Evolutionary conservation across 1,140 invertebrate genomes (phyloP).

Genomic region (Diachasma alloeum): DNA sequence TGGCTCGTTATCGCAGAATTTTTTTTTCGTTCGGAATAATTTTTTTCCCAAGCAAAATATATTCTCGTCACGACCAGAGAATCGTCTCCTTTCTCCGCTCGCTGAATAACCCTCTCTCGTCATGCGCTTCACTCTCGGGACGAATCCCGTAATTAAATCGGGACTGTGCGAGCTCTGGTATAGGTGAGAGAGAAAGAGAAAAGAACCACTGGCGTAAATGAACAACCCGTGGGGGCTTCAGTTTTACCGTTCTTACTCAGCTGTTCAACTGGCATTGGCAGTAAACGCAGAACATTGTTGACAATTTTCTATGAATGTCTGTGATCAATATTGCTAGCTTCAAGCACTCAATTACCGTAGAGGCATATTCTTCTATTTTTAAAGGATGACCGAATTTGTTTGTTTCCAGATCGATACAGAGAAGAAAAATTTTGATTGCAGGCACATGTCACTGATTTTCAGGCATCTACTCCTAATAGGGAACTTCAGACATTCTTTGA

Average conservation of each 20-base stretch:
- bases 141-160: conserved; percentile 3
- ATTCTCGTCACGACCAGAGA: not conserved
- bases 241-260: not conserved
- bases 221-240: not conserved
- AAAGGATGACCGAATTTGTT: no score
- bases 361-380: no score
- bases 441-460: no score
- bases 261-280: no score
- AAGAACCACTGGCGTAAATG: not conserved
- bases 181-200: not conserved
- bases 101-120: not conserved
- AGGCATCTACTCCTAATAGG: no score
- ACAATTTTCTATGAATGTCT: no score
- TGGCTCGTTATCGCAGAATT: not conserved
- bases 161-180: not conserved
- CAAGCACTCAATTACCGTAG: no score
- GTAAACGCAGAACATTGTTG: no score
- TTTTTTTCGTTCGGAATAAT: not conserved
- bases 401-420: no score
- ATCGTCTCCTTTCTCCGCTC: not conserved
- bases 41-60: not conserved
- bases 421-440: no score
- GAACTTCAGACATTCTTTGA: no score
- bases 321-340: no score
- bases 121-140: not conserved